These are phyloP conservation scores for Epinotia brunnichana DNA, from an alignment of 2,888 invertebrate species.

Conservation along the genomic window DNA sequence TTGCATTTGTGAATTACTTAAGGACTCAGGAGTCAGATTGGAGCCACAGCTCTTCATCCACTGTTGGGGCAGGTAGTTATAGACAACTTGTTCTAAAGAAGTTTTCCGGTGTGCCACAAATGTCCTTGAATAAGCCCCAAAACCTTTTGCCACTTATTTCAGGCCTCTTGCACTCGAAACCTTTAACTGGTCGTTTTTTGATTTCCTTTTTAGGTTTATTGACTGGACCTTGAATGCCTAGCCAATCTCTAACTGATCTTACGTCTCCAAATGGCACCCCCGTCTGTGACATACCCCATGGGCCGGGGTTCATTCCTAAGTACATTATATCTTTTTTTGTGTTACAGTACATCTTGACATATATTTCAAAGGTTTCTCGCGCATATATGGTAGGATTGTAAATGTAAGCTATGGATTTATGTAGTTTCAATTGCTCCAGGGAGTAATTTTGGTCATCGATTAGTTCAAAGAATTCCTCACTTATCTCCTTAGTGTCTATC, in stretches of 20 bases:
- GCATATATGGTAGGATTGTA: constrained; percentile 96
- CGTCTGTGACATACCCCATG: constrained; percentile 98
- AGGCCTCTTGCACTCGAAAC: constrained; percentile 84
- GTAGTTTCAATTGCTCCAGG: constrained; percentile 77
- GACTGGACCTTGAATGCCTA: constrained; percentile 88
- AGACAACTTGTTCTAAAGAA: constrained; percentile 91
- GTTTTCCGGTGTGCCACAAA: constrained; percentile 88
- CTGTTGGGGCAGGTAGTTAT: constrained; percentile 95
- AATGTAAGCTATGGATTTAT: constrained; percentile 84
- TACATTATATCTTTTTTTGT: constrained; percentile 89
- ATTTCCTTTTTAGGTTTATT: constrained; percentile 87
- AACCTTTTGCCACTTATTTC: constrained; percentile 85
- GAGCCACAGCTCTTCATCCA: constrained; percentile 90
- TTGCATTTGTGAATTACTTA: constrained; percentile 81
- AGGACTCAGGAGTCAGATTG: constrained; percentile 90
- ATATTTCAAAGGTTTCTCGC: constrained; percentile 88
- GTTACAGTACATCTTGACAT: constrained; percentile 88
- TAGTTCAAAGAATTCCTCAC: constrained; percentile 65
- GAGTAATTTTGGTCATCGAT: constrained; percentile 71
- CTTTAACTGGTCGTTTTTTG: constrained; percentile 87
- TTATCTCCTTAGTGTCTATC: constrained; percentile 47
- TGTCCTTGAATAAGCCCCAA: constrained; percentile 90
- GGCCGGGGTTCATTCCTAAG: constrained; percentile 98
- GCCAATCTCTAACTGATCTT: constrained; percentile 89
- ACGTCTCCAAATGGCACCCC: constrained; percentile 97